Evolutionary conservation across 2,113 vertebrate genomes (phyloP).

Genomic region (Thalassoma bifasciatum): DNA sequence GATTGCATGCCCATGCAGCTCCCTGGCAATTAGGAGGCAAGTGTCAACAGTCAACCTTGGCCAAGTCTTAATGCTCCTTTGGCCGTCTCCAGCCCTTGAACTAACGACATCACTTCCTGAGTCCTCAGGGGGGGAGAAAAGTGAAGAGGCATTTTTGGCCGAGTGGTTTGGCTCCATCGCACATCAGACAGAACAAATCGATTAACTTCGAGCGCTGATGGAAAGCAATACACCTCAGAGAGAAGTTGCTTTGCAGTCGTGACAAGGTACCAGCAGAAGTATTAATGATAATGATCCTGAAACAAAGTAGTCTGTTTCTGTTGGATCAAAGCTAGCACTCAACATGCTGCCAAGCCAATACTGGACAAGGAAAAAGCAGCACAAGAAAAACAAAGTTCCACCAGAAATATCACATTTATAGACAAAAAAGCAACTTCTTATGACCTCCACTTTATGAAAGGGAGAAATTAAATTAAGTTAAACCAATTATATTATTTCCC

Average conservation of each 20-base stretch:
- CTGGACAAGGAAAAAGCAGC: background rate
- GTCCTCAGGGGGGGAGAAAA: conserved; percentile 20
- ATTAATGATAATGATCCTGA: conserved; percentile 16
- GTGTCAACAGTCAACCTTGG: conserved; percentile 74
- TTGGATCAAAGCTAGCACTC: background rate
- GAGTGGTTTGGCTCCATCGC: conserved; percentile 21
- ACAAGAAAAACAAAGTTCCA: background rate
- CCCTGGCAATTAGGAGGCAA: conserved; percentile 67
- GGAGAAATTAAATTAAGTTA: background rate
- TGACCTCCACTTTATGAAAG: background rate
- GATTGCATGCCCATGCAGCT: conserved; percentile 60
- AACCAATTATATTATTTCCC: background rate
- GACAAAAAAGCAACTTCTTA: background rate
- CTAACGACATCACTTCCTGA: conserved; percentile 49
- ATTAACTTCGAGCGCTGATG: conserved; percentile 42
- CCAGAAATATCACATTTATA: background rate
- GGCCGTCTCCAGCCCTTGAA: conserved; percentile 61
- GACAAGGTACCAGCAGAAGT: conserved; percentile 7
- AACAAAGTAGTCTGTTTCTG: conserved; percentile 2
- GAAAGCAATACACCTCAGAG: conserved; percentile 20
- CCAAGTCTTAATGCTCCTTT: conserved; percentile 70
- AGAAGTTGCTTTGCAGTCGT: conserved; percentile 7
- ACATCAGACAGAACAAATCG: conserved; percentile 40
- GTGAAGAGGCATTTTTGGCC: background rate
- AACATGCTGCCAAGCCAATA: background rate